Conservation (phyloP, 2,113 vertebrate species). For the Cochlearius cochlearius region DNA sequence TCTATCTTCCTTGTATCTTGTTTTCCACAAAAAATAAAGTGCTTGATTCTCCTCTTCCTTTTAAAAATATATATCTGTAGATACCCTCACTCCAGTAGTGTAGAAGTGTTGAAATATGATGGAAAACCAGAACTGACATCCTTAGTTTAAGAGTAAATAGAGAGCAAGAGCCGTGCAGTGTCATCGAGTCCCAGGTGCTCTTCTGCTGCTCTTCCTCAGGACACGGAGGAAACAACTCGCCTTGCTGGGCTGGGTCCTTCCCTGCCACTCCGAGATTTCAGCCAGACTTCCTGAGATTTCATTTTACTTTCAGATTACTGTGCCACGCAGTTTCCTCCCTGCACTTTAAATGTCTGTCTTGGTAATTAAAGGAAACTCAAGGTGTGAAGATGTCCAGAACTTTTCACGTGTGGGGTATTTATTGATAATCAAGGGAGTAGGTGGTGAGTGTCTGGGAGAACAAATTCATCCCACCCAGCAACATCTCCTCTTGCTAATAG, state of each 20-base stretch:
- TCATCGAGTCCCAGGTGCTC: background rate
- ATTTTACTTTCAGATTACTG: background rate
- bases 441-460: background rate
- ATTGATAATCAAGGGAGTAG: background rate
- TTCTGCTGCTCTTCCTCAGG: background rate
- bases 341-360: background rate
- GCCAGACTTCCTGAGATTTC: background rate
- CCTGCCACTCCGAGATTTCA: background rate
- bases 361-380: background rate
- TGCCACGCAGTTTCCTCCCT: background rate
- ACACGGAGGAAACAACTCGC: rapidly evolving
- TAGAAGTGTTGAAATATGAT: background rate
- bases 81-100: background rate
- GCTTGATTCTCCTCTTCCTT: slow-evolving; percentile 27
- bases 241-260: background rate
- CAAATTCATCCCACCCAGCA: background rate
- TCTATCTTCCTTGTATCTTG: background rate
- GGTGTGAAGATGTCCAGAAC: background rate
- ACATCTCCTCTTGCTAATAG: background rate
- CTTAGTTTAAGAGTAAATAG: background rate
- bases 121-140: background rate
- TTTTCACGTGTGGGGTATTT: background rate
- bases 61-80: slow-evolving; percentile 46
- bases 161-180: background rate
- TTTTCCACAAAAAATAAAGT: slow-evolving; percentile 45